Evolutionary conservation across 2,113 vertebrate species (phyloP).

Genomic region (Baryphthengus martii): DNA sequence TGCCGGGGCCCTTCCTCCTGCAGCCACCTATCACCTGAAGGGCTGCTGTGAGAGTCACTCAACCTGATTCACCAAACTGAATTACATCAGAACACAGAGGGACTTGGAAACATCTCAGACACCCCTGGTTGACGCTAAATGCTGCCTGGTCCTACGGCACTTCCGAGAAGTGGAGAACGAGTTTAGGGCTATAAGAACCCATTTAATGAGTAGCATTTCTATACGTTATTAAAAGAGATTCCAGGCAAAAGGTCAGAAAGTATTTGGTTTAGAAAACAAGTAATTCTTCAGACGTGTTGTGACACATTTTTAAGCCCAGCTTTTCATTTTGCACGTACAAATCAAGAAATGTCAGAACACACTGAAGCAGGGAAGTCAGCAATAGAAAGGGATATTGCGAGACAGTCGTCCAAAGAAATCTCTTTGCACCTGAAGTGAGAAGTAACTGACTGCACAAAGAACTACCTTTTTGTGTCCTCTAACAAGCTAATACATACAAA

Average conservation of each 20-base stretch:
- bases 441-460: not conserved
- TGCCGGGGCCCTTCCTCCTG: accelerated
- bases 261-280: not conserved
- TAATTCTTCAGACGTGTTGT: not conserved
- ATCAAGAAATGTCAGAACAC: not conserved
- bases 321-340: not conserved
- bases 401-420: not conserved
- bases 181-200: not conserved
- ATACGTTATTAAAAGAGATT: not conserved
- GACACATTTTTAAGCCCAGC: not conserved
- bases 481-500: not conserved
- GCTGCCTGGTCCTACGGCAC: not conserved
- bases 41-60: not conserved
- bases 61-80: accelerated
- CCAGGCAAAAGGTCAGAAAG: not conserved
- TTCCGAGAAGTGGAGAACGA: not conserved
- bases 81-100: not conserved
- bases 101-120: not conserved
- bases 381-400: not conserved
- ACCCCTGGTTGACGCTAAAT: not conserved
- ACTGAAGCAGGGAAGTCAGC: not conserved
- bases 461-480: not conserved
- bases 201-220: not conserved
- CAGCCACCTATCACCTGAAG: not conserved
- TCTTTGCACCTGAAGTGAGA: not conserved